A percentile compares a stretch with the other conserved stretches of the same genome.
These are phyloP conservation scores for Siniperca knerii DNA, from an alignment of 2,113 vertebrate genomes.

Conservation along the genomic window DNA sequence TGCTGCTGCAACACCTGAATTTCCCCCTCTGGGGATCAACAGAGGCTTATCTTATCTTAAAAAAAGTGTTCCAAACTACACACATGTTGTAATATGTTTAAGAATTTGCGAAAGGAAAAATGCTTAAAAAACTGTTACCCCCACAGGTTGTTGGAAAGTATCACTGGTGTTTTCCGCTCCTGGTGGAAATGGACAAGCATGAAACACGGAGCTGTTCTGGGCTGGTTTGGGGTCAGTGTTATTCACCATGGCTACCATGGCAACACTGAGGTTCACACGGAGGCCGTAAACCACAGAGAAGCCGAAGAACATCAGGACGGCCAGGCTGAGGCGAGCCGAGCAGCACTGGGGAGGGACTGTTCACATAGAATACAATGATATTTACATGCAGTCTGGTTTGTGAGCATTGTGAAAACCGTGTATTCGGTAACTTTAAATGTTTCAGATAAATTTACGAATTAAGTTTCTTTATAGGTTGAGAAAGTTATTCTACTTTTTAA, in stretches of 20 bases:
- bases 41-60: no score
- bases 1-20: no score
- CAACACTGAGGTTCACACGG: conserved; percentile 89
- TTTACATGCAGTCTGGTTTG: not conserved
- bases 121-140: conserved; percentile 58
- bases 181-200: conserved; percentile 69
- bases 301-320: conserved; percentile 88
- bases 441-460: not conserved
- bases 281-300: conserved; percentile 87
- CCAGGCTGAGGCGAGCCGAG: conserved; percentile 86
- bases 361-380: rapidly evolving
- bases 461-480: not conserved
- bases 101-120: not conserved
- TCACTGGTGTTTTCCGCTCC: conserved; percentile 46
- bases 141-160: conserved; percentile 55
- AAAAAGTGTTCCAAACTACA: not conserved
- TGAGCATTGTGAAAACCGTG: not conserved
- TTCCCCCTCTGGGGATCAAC: no score
- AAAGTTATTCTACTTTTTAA: not conserved
- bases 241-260: conserved; percentile 89
- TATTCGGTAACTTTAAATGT: not conserved
- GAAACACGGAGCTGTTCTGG: conserved; percentile 51
- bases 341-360: conserved; percentile 83
- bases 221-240: conserved; percentile 41
- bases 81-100: not conserved